Percentiles rank a stretch among this genome's conserved stretches.
These are phyloP conservation scores for Trachymyrmex cornetzi DNA, from an alignment of 1,140 invertebrate genomes.

Conservation along the genomic window DNA sequence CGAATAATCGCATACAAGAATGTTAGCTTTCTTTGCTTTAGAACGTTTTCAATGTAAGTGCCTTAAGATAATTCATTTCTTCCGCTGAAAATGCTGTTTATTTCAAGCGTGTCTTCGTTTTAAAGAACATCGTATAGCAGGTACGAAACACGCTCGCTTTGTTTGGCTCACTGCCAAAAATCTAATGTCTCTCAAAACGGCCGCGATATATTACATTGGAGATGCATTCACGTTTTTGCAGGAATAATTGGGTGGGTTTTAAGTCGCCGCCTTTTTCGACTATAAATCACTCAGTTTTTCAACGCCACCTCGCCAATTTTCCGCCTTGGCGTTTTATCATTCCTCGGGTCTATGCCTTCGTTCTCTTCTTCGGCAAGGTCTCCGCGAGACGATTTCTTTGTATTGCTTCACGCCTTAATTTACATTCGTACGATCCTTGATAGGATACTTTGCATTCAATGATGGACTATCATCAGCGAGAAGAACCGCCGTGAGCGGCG, in stretches of 20 bases:
- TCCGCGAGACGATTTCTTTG: not conserved
- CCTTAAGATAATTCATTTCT: slow-evolving; percentile 34
- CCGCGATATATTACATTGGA: slow-evolving; percentile 68
- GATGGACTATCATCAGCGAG: not conserved
- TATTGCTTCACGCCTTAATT: slow-evolving; percentile 6
- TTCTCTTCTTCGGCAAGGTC: slow-evolving; percentile 5
- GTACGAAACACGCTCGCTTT: slow-evolving; percentile 45
- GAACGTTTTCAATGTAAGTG: slow-evolving; percentile 29
- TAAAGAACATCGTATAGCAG: slow-evolving; percentile 40
- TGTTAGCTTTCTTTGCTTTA: not conserved
- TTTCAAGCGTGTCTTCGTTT: slow-evolving; percentile 42
- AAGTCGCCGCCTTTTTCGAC: slow-evolving; percentile 24
- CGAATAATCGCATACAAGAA: not conserved
- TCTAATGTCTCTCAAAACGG: slow-evolving; percentile 47
- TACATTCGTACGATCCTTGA: slow-evolving; percentile 3
- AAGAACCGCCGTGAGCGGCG: slow-evolving; percentile 11
- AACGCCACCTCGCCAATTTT: slow-evolving; percentile 36
- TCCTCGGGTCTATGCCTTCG: not conserved
- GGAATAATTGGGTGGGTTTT: slow-evolving; percentile 73
- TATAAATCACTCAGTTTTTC: slow-evolving; percentile 66
- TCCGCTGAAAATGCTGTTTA: slow-evolving; percentile 43
- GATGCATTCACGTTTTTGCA: slow-evolving; percentile 60
- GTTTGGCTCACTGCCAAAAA: slow-evolving; percentile 65
- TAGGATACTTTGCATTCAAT: slow-evolving; percentile 27
- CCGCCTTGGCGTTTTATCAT: slow-evolving; percentile 33